Base-by-base conservation (phyloP, 2,797 vertebrate species). In the Cirrhinus molitorella region DNA sequence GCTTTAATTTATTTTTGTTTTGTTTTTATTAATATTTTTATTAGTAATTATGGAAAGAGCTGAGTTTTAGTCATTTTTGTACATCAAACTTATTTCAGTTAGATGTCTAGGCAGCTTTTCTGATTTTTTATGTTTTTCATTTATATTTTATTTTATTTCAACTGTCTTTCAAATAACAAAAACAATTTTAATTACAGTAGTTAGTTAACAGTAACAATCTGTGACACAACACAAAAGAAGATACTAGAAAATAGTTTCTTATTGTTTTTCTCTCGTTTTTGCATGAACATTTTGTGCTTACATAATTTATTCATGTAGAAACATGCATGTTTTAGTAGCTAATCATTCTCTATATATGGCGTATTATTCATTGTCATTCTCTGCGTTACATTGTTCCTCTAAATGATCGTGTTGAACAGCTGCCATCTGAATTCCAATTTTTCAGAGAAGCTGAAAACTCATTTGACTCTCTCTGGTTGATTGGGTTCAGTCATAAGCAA, bases 401-500 rank as follows among this genome's bases (percentile, higher is more conserved):
- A 34, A 83, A 37, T 70, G 25, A 63, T 37, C 47, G 1, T 10
- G 55, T 25, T 77, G 25, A 75, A n/a, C 12, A 23, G 59, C n/a
- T 59, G 12, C 37, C 70, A 37, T 65, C 37, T 28, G 49, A 53
- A 49, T 82, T 53, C 6, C 1, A 21, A 55, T 49, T 81, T 76
- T 47, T 31, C 4, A 9, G 59, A 73, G 59, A 45, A 59, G 59
- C 51, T 40, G 17, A 53, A 31, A 72, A 72, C 74, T 73, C 40
- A 78, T 75, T 83, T 83, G 19, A 70, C 37, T 55, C 19, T 70
- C 25, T 83, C 51, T 77, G 73, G 51, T 61, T 77, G 73, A 68
- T 70, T 77, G 73, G 63, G 37, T 68, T 57, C 49, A 47, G 65
- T 66, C 72, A 45, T 74, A 75, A 83, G 34, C 71, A 53, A 49